Percentiles rank a stretch among this genome's conserved stretches.
Evolutionary conservation across 2,113 vertebrate genomes (phyloP).

Genomic region (Galemys pyrenaicus): DNA sequence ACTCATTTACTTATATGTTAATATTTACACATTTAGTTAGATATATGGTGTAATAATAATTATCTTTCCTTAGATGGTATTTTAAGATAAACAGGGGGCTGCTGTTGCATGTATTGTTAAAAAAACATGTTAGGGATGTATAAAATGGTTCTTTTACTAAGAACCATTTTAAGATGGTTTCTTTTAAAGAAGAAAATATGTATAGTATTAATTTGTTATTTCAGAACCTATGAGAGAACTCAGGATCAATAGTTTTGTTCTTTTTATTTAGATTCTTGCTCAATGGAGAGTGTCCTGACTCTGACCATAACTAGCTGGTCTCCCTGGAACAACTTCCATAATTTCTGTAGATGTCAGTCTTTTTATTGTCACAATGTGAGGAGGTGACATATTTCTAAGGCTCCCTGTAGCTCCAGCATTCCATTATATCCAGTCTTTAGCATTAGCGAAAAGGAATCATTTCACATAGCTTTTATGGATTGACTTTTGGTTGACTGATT

Average conservation of each 20-base stretch:
- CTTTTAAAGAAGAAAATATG: not conserved
- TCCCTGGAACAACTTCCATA: not conserved
- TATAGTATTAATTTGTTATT: constrained; percentile 43
- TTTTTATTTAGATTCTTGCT: not conserved
- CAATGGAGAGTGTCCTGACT: not conserved
- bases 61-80: not conserved
- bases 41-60: not conserved
- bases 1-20: not conserved
- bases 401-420: not conserved
- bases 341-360: not conserved
- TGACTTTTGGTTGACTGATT: not conserved
- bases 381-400: not conserved
- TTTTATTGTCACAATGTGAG: not conserved
- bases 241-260: not conserved
- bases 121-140: not conserved
- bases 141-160: not conserved
- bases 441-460: not conserved
- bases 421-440: not conserved
- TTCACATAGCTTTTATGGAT: constrained; percentile 17
- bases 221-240: not conserved
- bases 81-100: not conserved
- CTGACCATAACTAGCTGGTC: not conserved
- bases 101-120: not conserved
- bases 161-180: no score
- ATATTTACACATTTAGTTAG: not conserved